Evolutionary conservation across 2,888 invertebrate species (phyloP), one percentile per base, ranked within the genome.

Genomic region (Poecilus cupreus): DNA sequence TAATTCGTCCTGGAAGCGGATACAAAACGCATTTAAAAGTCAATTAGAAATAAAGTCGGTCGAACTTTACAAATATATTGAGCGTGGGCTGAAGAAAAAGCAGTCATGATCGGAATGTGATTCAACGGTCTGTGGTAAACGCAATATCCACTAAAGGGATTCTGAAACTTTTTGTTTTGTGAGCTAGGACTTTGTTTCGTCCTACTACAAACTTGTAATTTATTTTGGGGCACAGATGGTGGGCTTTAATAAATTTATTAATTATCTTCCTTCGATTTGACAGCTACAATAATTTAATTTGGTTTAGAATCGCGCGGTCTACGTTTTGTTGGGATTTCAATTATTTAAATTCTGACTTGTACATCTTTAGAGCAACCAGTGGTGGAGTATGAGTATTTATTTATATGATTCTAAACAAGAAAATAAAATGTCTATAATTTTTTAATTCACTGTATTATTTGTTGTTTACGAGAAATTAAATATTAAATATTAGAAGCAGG

Each of bases 21-120:
- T 60, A 60, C 60, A 60, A 60, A 60, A 26, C 60, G 26, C 26
- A 60, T 60, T 60, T 60, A 60, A 60, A 60, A 60, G 60, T 60
- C 60, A 60, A 60, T 60, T 60, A 60, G 60, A 60, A 60, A 11
- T 10, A 20, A 54, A 54, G n/a, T 10, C 60, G 24, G 60, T 60
- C 26, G 60, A 60, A 60, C 60, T 60, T 60, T 60, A 60, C 60
- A 60, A 60, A 60, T 60, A 60, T 60, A 60, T 26, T 26, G 60
- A n/a, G 26, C 20, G 22, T n/a, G 54, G 54, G 20, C 20, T 20
- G 54, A 18, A 51, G 51, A 57, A 57, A 54, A 60, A 60, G 26
- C 26, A 26, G n/a, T 13, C 20, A 22, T 54, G 54, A 54, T 54
- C 20, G 22, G 54, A 54, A 54, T 54, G 54, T 18, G 54, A 54